phyloP scores from a whole-genome alignment of 2,113 vertebrate species.

The Alouatta palliata region DNA sequence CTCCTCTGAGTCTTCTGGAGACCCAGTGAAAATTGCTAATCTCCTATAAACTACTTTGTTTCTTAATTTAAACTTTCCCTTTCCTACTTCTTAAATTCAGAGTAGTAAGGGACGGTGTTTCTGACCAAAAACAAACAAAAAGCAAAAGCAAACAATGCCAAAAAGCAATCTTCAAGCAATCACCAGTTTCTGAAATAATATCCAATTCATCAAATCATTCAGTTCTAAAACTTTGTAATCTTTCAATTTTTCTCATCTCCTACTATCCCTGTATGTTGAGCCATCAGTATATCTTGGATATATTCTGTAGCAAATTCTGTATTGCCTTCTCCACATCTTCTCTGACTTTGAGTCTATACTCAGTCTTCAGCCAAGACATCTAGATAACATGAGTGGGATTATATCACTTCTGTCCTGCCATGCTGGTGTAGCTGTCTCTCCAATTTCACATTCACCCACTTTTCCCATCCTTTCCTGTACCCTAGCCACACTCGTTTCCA shows the following conservation, averaged over 20 bases:
- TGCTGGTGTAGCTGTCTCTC: background rate
- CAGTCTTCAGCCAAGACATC: background rate
- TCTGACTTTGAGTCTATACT: background rate
- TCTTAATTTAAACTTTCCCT: background rate
- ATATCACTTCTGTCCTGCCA: background rate
- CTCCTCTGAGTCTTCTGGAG: background rate
- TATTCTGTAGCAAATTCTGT: background rate
- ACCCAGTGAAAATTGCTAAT: background rate
- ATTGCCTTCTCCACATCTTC: background rate
- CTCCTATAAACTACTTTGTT: background rate
- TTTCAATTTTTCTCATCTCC: background rate
- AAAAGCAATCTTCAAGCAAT: background rate
- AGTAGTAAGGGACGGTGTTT: background rate
- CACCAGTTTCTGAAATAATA: background rate
- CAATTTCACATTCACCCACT: background rate
- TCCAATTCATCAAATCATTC: background rate
- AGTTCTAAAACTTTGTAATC: background rate
- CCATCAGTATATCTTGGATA: background rate
- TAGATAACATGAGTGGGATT: background rate
- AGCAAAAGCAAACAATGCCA: background rate
- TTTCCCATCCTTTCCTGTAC: background rate
- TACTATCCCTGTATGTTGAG: background rate
- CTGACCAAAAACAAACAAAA: background rate
- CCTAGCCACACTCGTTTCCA: background rate
- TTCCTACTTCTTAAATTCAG: background rate